Conservation (phyloP, 23 tunicate genomes). For the Halocynthia aurantium region DNA sequence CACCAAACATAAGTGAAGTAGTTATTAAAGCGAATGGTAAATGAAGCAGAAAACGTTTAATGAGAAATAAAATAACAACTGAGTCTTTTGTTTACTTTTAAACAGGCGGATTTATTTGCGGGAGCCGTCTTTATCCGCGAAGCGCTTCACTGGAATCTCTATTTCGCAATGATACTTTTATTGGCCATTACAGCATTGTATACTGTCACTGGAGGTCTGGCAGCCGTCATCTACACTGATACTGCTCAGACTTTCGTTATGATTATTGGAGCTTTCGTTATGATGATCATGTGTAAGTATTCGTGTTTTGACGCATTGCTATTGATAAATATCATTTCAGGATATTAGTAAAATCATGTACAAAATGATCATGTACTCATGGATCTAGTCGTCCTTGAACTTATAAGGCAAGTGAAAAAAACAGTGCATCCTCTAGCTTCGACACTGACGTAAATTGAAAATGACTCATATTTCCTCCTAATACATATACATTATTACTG, state of each 20-base stretch:
- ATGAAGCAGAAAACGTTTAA: too few species aligned
- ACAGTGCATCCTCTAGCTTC: too few species aligned
- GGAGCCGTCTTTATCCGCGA: conserved; percentile 79
- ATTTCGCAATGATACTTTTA: conserved; percentile 51
- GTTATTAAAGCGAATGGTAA: too few species aligned
- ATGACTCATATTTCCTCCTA: too few species aligned
- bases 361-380: not conserved
- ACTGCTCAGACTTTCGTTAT: conserved; percentile 93
- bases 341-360: not conserved
- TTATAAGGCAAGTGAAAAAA: too few species aligned
- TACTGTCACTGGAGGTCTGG: conserved; percentile 95
- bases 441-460: too few species aligned
- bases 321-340: not conserved
- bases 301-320: not conserved
- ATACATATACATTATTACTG: too few species aligned
- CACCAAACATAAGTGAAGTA: too few species aligned
- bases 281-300: conserved; percentile 79
- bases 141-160: conserved; percentile 79
- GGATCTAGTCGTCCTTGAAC: not conserved
- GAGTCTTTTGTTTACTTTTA: not conserved
- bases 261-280: conserved; percentile 78
- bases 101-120: conserved; percentile 90
- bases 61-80: too few species aligned
- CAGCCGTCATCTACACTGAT: conserved; percentile 93
- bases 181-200: conserved; percentile 87